phyloP scores from a whole-genome alignment of 2,888 invertebrate genomes.

The Aleiodes leptofemur region DNA sequence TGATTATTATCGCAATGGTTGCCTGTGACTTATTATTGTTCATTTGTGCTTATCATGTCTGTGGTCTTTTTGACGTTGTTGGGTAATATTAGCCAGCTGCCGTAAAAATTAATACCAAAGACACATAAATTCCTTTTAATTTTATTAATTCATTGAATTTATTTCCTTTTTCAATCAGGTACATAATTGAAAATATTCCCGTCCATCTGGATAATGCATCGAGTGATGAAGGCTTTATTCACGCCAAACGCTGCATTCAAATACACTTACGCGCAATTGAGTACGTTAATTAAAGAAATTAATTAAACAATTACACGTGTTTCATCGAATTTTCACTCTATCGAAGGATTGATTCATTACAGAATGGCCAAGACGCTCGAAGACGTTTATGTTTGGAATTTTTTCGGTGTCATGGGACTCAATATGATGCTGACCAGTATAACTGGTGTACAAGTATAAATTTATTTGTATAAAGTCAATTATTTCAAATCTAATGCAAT shows the following conservation, averaged over 20 bases:
- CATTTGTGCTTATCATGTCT: slow-evolving; percentile 5
- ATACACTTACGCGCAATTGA: too few relatives aligned
- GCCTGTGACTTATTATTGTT: slow-evolving; percentile 9
- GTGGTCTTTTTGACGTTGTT: background rate
- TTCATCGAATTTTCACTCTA: too few relatives aligned
- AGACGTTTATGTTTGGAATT: slow-evolving; percentile 6
- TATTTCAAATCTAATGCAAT: background rate
- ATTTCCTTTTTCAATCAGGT: too few relatives aligned
- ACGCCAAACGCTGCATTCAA: too few relatives aligned
- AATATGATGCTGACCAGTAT: slow-evolving; percentile 25
- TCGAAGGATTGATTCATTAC: background rate
- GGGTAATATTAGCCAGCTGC: background rate
- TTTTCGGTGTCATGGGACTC: background rate
- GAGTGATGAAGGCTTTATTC: too few relatives aligned
- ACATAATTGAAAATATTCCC: too few relatives aligned
- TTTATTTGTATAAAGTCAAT: background rate
- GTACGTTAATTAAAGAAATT: too few relatives aligned
- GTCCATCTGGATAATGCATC: too few relatives aligned
- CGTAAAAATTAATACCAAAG: too few relatives aligned
- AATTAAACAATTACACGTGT: too few relatives aligned
- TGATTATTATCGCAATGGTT: background rate
- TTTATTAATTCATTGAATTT: too few relatives aligned
- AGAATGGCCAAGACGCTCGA: background rate
- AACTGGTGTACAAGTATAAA: slow-evolving; percentile 19
- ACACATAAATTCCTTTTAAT: too few relatives aligned